Evolutionary conservation across 2,888 invertebrate species (phyloP).

Genomic region (Eucriotettix oculatus): DNA sequence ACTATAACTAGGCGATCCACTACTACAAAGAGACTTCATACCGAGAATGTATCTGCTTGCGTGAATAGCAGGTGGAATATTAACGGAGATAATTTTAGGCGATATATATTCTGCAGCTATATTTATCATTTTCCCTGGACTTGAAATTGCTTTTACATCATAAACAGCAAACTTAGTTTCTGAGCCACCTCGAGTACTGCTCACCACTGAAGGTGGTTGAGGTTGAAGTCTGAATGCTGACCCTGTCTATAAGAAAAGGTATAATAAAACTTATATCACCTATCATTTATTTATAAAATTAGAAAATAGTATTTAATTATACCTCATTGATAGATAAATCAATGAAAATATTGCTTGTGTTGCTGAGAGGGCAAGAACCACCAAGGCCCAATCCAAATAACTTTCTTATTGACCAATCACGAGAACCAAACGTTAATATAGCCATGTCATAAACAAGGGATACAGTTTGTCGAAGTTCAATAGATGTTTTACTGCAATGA

Average conservation of each 20-base stretch:
- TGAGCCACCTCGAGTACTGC: conserved; percentile 52
- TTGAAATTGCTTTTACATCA: conserved; percentile 33
- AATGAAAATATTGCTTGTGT: conserved; percentile 61
- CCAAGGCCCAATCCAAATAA: conserved; percentile 75
- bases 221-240: conserved; percentile 46
- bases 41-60: conserved; percentile 63
- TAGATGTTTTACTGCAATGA: conserved; percentile 39
- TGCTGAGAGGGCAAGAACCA: conserved; percentile 66
- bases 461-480: conserved; percentile 73
- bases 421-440: conserved; percentile 33
- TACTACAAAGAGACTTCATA: conserved; percentile 15
- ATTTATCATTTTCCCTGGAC: conserved; percentile 35
- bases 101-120: conserved; percentile 42
- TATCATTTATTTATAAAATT: too few relatives aligned
- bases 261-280: neutral
- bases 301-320: neutral
- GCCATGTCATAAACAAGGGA: conserved; percentile 73
- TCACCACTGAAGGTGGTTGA: conserved; percentile 36
- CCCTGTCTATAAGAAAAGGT: conserved; percentile 22
- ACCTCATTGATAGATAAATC: conserved; percentile 38
- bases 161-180: conserved; percentile 52
- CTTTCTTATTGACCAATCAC: conserved; percentile 74
- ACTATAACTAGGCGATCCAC: neutral
- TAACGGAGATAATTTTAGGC: conserved; percentile 32
- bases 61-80: conserved; percentile 49